Conservation (phyloP, 2,888 invertebrate species). For the Eledone cirrhosa region DNA sequence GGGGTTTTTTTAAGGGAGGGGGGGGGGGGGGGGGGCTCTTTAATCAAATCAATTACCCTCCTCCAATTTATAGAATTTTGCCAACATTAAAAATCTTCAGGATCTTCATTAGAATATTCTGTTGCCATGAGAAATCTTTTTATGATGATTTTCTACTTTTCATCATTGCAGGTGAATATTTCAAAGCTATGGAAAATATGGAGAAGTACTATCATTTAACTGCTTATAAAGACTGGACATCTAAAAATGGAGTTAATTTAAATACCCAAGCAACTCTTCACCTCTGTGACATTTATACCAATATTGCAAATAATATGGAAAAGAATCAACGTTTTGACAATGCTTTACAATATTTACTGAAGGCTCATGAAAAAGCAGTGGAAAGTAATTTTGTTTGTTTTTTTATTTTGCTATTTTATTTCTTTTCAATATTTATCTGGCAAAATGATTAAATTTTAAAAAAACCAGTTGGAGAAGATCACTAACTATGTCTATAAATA, state of each 20-base stretch:
- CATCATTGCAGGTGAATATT: constrained; percentile 48
- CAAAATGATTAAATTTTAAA: no score
- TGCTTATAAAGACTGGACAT: constrained; percentile 54
- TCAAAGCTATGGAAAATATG: constrained; percentile 61
- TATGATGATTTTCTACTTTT: not conserved
- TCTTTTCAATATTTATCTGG: not conserved
- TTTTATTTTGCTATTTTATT: not conserved
- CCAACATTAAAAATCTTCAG: no score
- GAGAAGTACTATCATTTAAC: constrained; percentile 60
- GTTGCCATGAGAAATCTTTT: no score
- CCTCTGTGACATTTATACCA: constrained; percentile 59
- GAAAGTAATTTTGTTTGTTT: constrained; percentile 54
- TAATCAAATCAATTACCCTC: no score
- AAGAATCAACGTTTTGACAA: constrained; percentile 44
- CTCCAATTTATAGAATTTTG: no score
- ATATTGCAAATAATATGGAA: constrained; percentile 47
- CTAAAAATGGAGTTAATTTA: constrained; percentile 48
- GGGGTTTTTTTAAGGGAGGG: no score
- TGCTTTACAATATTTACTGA: constrained; percentile 55
- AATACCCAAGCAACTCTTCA: constrained; percentile 60
- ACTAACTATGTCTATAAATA: no score
- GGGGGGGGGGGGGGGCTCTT: no score
- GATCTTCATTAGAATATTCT: no score
- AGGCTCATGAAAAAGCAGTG: constrained; percentile 61
- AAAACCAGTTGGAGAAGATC: no score